These are phyloP conservation scores for Octodon degus DNA, from an alignment of 2,113 vertebrate species.

Conservation along the genomic window DNA sequence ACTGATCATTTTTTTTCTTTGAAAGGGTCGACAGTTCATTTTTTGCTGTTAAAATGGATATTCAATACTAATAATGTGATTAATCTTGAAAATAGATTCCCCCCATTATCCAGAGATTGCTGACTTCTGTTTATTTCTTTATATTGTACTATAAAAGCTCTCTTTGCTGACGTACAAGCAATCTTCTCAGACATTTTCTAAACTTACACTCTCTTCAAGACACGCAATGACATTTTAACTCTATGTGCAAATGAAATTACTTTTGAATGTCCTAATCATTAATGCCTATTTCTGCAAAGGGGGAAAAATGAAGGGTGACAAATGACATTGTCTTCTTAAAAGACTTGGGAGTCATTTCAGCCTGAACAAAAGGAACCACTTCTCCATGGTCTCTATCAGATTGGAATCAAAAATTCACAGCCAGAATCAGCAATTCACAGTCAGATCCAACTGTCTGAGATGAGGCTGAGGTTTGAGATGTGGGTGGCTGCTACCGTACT, in stretches of 20 bases:
- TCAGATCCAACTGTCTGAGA: background rate
- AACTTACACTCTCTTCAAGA: background rate
- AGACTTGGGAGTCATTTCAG: background rate
- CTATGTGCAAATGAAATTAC: background rate
- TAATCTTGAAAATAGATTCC: background rate
- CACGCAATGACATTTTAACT: background rate
- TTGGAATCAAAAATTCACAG: background rate
- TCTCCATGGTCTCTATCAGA: background rate
- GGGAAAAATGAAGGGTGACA: background rate
- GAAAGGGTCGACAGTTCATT: background rate
- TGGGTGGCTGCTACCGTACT: background rate
- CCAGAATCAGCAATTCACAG: background rate
- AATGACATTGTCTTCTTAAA: background rate
- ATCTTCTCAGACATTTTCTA: background rate
- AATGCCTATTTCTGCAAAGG: background rate
- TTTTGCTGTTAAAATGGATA: background rate
- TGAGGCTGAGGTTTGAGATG: background rate
- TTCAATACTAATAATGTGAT: background rate
- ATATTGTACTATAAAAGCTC: background rate
- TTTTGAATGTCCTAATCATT: background rate
- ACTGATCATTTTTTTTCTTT: background rate
- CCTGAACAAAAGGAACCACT: background rate
- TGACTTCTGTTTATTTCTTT: background rate
- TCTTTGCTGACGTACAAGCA: background rate
- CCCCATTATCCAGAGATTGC: background rate